Conservation (phyloP, 2,797 vertebrate genomes). For the Liasis olivaceus region DNA sequence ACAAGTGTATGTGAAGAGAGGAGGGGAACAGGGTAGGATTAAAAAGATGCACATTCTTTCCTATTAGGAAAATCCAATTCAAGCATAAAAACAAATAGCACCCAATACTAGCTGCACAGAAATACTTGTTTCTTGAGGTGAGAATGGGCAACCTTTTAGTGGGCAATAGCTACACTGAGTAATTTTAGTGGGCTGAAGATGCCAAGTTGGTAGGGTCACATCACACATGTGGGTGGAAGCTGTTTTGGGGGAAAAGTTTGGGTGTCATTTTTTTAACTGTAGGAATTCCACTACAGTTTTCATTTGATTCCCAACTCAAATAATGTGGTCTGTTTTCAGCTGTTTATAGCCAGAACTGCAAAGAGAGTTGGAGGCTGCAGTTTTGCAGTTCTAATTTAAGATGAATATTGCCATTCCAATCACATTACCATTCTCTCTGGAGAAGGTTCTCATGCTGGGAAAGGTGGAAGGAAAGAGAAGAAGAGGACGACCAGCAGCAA, state of each 20-base stretch:
- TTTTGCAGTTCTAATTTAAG: background rate
- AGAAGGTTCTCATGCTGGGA: background rate
- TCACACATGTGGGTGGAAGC: too few relatives aligned
- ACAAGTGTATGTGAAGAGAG: background rate
- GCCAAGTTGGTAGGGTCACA: background rate
- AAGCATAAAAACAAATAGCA: background rate
- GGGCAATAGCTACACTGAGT: background rate
- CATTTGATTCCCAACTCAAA: background rate
- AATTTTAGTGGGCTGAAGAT: background rate
- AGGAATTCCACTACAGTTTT: background rate
- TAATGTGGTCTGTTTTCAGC: background rate
- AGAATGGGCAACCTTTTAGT: background rate
- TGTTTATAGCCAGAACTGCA: background rate
- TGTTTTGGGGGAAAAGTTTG: background rate
- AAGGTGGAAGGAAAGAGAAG: background rate
- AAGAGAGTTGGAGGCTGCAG: background rate
- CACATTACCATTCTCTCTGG: background rate
- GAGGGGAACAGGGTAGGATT: background rate
- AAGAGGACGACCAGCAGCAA: background rate
- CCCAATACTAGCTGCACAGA: background rate
- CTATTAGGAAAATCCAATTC: constrained; percentile 4
- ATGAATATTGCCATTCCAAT: background rate
- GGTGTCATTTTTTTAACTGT: background rate
- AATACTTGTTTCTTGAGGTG: background rate
- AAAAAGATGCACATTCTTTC: background rate